A percentile compares a stretch with the other conserved stretches of the same genome.
These are phyloP conservation scores for Ridgeia piscesae DNA, from an alignment of 1,140 invertebrate species.

Conservation along the genomic window DNA sequence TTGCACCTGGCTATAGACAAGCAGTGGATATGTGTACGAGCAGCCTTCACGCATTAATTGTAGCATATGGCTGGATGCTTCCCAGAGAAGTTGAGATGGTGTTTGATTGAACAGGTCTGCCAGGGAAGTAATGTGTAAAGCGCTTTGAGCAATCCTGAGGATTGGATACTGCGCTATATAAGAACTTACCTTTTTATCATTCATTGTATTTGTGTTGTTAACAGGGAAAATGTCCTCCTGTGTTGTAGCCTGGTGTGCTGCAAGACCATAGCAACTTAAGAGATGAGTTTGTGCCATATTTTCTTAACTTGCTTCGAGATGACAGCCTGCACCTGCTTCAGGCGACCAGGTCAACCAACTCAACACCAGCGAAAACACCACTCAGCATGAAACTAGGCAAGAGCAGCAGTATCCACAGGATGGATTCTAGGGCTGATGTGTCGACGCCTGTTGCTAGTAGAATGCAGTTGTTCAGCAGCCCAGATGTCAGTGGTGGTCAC, in stretches of 20 bases:
- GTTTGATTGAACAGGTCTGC: too few relatives aligned
- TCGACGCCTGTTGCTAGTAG: conserved; percentile 27
- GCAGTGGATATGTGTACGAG: too few relatives aligned
- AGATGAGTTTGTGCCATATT: conserved; percentile 41
- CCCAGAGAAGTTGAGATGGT: too few relatives aligned
- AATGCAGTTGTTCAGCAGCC: conserved; percentile 35
- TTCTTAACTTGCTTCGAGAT: conserved; percentile 42
- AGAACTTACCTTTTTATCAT: too few relatives aligned
- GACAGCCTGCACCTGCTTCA: conserved; percentile 40
- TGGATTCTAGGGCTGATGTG: conserved; percentile 9
- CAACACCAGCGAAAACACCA: conserved; percentile 41
- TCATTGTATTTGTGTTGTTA: not conserved
- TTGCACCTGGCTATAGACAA: too few relatives aligned
- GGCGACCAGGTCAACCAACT: conserved; percentile 30
- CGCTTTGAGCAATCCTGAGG: too few relatives aligned
- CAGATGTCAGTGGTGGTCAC: not conserved
- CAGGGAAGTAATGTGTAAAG: too few relatives aligned
- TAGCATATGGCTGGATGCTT: too few relatives aligned
- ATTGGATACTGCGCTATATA: too few relatives aligned
- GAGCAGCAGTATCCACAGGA: not conserved
- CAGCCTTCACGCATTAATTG: too few relatives aligned
- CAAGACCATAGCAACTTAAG: not conserved
- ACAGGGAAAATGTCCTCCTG: not conserved
- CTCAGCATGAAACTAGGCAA: conserved; percentile 29
- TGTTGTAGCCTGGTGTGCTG: not conserved